phyloP scores from a whole-genome alignment of 2,888 invertebrate genomes.

The Apamea anceps region DNA sequence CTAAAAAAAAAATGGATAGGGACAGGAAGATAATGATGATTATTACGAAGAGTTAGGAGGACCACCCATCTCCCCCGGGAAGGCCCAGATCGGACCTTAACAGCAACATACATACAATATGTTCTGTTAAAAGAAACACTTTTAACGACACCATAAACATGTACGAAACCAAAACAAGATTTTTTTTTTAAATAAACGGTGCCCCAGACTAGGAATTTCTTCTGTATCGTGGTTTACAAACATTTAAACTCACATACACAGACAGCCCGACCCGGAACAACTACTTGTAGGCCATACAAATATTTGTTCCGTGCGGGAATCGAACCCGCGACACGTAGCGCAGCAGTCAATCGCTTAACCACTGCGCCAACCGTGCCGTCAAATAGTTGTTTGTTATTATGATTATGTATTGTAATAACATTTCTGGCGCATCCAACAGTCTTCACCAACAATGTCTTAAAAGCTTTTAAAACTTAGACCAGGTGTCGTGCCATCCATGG shows the following conservation, averaged over 20 bases:
- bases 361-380: too few relatives aligned
- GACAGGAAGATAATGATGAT: not conserved
- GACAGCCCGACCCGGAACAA: too few relatives aligned
- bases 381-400: not conserved
- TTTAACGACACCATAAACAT: not conserved
- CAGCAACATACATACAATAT: too few relatives aligned
- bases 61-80: not conserved
- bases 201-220: too few relatives aligned
- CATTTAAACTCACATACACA: too few relatives aligned
- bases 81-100: not conserved
- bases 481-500: not conserved
- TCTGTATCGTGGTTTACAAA: too few relatives aligned
- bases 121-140: not conserved
- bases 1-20: not conserved
- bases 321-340: too few relatives aligned
- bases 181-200: too few relatives aligned
- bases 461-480: constrained; percentile 16
- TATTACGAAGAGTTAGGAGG: not conserved
- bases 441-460: not conserved
- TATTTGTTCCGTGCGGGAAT: too few relatives aligned
- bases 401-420: not conserved
- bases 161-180: too few relatives aligned
- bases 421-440: not conserved
- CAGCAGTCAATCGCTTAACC: too few relatives aligned
- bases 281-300: too few relatives aligned